Percentiles rank a stretch among this genome's conserved stretches.
phyloP scores from a whole-genome alignment of 2,797 vertebrate species.

The Adrianichthys oophorus region DNA sequence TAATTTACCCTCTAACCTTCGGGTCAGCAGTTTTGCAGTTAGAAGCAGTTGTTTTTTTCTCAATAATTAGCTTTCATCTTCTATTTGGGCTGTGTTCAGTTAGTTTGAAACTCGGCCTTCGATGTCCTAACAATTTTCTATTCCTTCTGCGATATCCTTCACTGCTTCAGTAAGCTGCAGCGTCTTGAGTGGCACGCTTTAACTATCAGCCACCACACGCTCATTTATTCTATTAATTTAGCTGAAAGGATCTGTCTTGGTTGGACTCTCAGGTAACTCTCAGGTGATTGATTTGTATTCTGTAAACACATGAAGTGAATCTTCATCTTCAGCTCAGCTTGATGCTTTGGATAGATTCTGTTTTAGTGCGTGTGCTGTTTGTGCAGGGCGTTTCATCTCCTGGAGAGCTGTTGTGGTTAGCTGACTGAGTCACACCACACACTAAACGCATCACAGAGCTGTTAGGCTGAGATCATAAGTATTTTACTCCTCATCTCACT shows the following conservation, averaged over 20 bases:
- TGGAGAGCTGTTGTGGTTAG: slow-evolving; percentile 43
- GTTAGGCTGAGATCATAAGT: slow-evolving; percentile 43
- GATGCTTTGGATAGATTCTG: slow-evolving; percentile 62
- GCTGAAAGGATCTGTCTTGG: slow-evolving; percentile 2
- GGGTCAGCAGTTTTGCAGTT: no score
- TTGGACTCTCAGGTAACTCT: slow-evolving; percentile 3
- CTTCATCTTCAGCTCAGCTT: slow-evolving; percentile 28
- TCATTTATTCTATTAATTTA: no score
- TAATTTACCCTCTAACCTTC: no score
- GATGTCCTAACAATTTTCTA: no score
- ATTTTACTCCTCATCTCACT: slow-evolving; percentile 39
- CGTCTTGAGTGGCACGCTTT: no score
- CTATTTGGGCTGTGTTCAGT: no score
- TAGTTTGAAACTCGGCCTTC: no score
- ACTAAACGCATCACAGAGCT: slow-evolving; percentile 31
- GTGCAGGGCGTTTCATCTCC: slow-evolving; percentile 39
- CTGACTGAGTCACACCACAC: slow-evolving; percentile 38
- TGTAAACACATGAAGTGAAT: slow-evolving; percentile 9
- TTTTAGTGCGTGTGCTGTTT: slow-evolving; percentile 29
- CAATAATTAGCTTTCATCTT: no score
- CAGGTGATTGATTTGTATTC: slow-evolving; percentile 3
- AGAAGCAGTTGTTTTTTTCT: no score
- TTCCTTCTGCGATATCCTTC: no score
- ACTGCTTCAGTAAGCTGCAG: no score
- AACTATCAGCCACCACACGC: no score